Base-by-base conservation (phyloP, 2,113 vertebrate genomes). In the Halcyon senegalensis region DNA sequence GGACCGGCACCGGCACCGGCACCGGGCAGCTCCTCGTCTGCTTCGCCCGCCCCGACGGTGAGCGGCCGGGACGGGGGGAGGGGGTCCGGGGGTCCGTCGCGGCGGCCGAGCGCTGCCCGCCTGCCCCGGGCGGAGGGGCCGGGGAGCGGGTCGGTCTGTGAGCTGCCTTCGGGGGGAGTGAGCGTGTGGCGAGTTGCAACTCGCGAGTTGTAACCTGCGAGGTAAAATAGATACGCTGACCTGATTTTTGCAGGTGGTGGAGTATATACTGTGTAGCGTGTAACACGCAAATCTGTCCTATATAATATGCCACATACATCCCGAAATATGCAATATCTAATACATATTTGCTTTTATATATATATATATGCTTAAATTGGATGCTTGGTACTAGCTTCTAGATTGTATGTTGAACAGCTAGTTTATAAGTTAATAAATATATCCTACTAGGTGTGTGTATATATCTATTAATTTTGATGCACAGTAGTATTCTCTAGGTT, bases 31-130 rank as follows among this genome's bases (percentile, higher is more conserved):
- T 87, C 31, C 63, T 89, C 16, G 37, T 98, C 27, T 89, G 96
- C 66, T 98, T 99, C 96, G 94, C 55, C 62, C 53, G 13, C 1
- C 46, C 53, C 10, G 70, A 64, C 12, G 90, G 94, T 93, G 81
- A 73, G 93, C 55, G 80, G 43, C 33, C 6, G 30, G 37, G 72
- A 7, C 1, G n/a, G 23, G 2, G 16, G 13, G 19, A 21, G 33
- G 48, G 48, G n/a, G n/a, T n/a, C n/a, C n/a, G n/a, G n/a, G n/a
- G n/a, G n/a, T 18, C 30, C 50, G 24, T 51, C 17, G 30, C 56
- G 30, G 27, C 28, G 53, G 16, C 37, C 25, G 37, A 17, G 37
- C 9, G n/a, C 60, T 62, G 23, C 23, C 35, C 14, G 25, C 25
- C 60, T 27, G 27, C 11, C 18, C 37, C 28, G 28, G 64, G 30